Evolutionary conservation across 1,140 invertebrate genomes (phyloP), one percentile per base, ranked within the genome.

Genomic region (Galleria mellonella): DNA sequence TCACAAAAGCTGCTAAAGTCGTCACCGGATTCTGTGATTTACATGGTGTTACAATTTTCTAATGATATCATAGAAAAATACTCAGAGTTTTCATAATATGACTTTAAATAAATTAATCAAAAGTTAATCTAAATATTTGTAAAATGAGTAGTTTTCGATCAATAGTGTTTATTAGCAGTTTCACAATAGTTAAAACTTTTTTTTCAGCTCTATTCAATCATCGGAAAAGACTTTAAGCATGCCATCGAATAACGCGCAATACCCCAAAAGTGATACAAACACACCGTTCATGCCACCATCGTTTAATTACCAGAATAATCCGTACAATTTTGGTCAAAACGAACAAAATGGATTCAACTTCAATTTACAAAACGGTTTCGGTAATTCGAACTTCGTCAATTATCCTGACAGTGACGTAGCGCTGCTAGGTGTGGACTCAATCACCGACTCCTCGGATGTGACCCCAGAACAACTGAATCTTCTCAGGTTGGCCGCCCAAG

Each of bases 391-490:
- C 49, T 84, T 63, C 40, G 65, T 71, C 56, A 76, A 73, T 68
- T 81, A 72, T 54, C 43, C 59, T 0, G 72, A 83, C 11, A 72
- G 61, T 30, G 74, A 82, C 13, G 55, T 73, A 8, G 35, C 62
- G 1, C 47, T 82, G 5, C 48, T 82, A 0, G 65, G 63, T 9
- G 47, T 78, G 5, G 79, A 83, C 8, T 50, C 73, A 0, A 51
- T 82, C 0, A 38, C 51, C 0, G 73, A 79, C 37, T 27, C 57
- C 1, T 44, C 62, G 0, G 70, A 76, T 1, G 76, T 84, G 0
- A 73, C 73, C 0, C 77, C 78, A 0, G 82, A 81, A 59, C 81
- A 87, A 35, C 49, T 87, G 0, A 86, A 86, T 37, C 51, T 87
- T 10, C 59, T 87, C 14, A 69, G 81, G 49, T 48, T 87, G 8